Conservation (phyloP, 1,140 invertebrate species). For the Drosophila carrolli region DNA sequence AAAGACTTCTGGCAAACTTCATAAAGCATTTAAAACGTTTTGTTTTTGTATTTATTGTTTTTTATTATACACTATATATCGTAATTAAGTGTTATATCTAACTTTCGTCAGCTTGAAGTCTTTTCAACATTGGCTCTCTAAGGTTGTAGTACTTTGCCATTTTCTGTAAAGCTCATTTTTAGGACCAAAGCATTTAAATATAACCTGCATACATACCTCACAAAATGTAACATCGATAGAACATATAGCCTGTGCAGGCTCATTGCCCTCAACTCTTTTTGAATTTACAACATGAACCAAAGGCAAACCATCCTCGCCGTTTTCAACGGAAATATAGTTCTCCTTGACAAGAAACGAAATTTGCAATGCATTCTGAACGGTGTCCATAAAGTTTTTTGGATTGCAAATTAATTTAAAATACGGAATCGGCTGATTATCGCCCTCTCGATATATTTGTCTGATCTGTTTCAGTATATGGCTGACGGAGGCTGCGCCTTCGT, state of each 20-base stretch:
- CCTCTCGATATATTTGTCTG: slow-evolving; percentile 37
- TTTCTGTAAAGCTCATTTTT: slow-evolving; percentile 37
- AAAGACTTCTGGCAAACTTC: too few species aligned
- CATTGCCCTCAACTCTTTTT: background rate
- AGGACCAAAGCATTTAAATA: background rate
- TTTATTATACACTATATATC: background rate
- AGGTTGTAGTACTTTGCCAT: slow-evolving; percentile 50
- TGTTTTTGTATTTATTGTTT: background rate
- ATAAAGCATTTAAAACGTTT: too few species aligned
- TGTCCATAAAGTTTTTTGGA: slow-evolving; percentile 67
- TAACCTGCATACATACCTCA: slow-evolving; percentile 28
- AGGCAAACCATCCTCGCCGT: slow-evolving; percentile 54
- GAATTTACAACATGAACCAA: slow-evolving; percentile 28
- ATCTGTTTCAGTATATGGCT: slow-evolving; percentile 50
- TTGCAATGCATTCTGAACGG: slow-evolving; percentile 65
- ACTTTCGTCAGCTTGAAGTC: slow-evolving; percentile 10
- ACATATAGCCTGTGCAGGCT: slow-evolving; percentile 50
- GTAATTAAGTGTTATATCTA: background rate
- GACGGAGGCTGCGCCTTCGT: slow-evolving; percentile 60
- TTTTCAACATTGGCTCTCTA: slow-evolving; percentile 52
- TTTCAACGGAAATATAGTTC: slow-evolving; percentile 46
- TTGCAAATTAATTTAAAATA: slow-evolving; percentile 71
- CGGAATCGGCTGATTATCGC: slow-evolving; percentile 57
- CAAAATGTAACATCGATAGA: slow-evolving; percentile 53
- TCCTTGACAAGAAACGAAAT: slow-evolving; percentile 68